Evolutionary conservation across 2,113 vertebrate species (phyloP), one percentile per base, ranked within the genome.

Genomic region (Parotia lawesii): DNA sequence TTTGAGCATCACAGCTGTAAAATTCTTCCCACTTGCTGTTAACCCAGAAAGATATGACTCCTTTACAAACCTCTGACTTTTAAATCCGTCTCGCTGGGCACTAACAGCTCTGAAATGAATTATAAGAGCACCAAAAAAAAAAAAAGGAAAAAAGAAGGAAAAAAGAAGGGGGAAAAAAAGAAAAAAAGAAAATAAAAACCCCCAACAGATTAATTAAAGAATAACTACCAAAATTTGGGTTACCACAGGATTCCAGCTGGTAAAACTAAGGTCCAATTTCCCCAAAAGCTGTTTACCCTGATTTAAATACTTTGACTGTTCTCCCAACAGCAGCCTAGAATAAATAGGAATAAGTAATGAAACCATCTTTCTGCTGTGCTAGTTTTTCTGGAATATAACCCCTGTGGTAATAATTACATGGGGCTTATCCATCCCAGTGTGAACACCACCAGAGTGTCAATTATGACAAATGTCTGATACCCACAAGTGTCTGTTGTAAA

Each of bases 371-470:
- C 88, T 82, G 62, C 87, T 93, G 71, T 86, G 90, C 33, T 92
- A 25, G 54, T 81, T 97, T 89, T 75, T 62, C 71, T 78, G 56
- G 58, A 80, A 94, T 95, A 89, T 48, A 95, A 92, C 92, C 78
- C 91, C 90, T 88, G 80, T 35, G 75, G 96, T 87, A 95, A 90
- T 97, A 97, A 96, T 96, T 95, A 89, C 50, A 93, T 66, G 67
- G 74, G 62, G 67, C 33, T 95, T 96, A 89, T 64, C 90, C 81
- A 76, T 70, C 89, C 72, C 87, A 86, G 83, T 79, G 83, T 96
- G 93, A 97, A 96, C 89, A 93, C 29, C 91, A 78, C 74, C 57
- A 38, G 35, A 94, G 92, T 94, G 87, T 91, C 82, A 97, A 95
- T 97, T 96, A 85, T 62, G 75, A 89, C 79, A 93, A 95, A 94